Evolutionary conservation across 2,797 vertebrate genomes (phyloP).

Genomic region (Sus cebifrons): DNA sequence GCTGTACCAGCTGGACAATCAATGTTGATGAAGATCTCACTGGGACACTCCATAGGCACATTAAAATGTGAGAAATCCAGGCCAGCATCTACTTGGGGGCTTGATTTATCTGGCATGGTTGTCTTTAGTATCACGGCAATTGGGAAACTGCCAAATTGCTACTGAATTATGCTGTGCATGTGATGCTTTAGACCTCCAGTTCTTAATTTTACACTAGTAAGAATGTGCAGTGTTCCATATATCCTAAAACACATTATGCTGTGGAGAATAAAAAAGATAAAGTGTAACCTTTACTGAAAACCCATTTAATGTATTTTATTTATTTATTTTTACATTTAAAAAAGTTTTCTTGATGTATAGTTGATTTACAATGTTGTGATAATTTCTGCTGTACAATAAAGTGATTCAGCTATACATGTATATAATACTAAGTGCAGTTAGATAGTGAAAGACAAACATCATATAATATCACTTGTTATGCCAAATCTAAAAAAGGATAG

Average conservation of each 20-base stretch:
- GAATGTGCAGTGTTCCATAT: neutral
- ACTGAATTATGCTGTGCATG: conserved; percentile 20
- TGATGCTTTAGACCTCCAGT: neutral
- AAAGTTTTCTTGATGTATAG: too few relatives aligned
- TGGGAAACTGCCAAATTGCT: conserved; percentile 52
- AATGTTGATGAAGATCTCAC: neutral
- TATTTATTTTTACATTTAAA: too few relatives aligned
- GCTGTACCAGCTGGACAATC: conserved; percentile 9
- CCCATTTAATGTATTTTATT: neutral
- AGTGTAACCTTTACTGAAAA: conserved; percentile 69
- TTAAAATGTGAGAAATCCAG: conserved; percentile 34
- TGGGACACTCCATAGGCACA: neutral
- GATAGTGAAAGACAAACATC: too few relatives aligned
- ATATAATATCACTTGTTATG: too few relatives aligned
- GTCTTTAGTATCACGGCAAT: neutral
- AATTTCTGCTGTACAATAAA: too few relatives aligned
- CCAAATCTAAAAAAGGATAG: too few relatives aligned
- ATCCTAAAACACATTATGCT: conserved; percentile 44
- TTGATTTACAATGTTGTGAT: too few relatives aligned
- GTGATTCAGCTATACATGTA: too few relatives aligned
- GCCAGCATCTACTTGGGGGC: conserved; percentile 22
- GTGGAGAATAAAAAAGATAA: conserved; percentile 54
- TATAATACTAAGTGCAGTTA: too few relatives aligned
- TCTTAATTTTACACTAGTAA: conserved; percentile 60
- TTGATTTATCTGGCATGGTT: conserved; percentile 58